phyloP scores from a whole-genome alignment of 2,888 invertebrate species.

The Lasioglossum pauxillum region DNA sequence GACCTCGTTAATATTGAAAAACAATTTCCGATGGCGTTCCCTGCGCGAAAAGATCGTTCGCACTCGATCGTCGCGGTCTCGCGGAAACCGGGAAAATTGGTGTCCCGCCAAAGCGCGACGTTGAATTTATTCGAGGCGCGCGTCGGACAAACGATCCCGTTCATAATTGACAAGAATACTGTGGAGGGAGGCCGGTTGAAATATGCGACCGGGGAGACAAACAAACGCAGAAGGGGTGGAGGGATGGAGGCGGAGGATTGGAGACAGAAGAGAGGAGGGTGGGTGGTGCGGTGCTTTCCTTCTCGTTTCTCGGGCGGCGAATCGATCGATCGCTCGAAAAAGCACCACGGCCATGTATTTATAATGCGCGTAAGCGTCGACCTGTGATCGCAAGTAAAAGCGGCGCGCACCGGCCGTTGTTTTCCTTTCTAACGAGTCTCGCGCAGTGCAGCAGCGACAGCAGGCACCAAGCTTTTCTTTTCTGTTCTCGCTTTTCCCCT shows the following conservation, averaged over 20 bases:
- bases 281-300: neutral
- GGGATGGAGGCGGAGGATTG: neutral
- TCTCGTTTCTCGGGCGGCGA: conserved; percentile 1
- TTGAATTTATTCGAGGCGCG: conserved; percentile 11
- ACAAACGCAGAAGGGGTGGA: neutral
- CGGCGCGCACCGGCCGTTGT: conserved; percentile 5
- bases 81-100: conserved; percentile 7
- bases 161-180: conserved; percentile 24
- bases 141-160: conserved; percentile 17
- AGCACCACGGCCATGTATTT: conserved; percentile 22
- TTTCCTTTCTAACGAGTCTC: conserved; percentile 4
- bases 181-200: neutral
- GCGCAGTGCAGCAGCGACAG: neutral
- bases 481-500: neutral
- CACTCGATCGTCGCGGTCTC: neutral
- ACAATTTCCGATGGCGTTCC: neutral
- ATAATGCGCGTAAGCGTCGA: conserved; percentile 25
- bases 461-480: neutral
- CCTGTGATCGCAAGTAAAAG: conserved; percentile 19
- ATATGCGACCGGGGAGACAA: conserved; percentile 5
- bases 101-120: neutral
- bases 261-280: neutral
- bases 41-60: neutral
- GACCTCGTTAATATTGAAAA: neutral
- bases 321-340: conserved; percentile 12